Conservation (phyloP, 2,888 invertebrate genomes). For the Agrochola lota region DNA sequence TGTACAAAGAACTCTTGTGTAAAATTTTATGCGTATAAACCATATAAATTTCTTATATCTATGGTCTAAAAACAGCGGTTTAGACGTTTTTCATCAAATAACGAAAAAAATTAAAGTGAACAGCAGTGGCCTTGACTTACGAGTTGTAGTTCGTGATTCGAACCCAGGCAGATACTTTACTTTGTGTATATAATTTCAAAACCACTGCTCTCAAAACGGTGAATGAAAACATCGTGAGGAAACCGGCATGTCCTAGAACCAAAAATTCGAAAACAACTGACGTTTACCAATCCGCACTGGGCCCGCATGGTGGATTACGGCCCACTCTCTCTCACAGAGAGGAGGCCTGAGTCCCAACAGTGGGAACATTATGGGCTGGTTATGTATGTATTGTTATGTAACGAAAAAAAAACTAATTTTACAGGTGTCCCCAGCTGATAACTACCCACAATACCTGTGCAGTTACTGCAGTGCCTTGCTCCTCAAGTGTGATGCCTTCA, state of each 20-base stretch:
- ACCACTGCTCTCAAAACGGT: too few relatives aligned
- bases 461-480: slow-evolving; percentile 73
- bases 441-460: slow-evolving; percentile 74
- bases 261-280: too few relatives aligned
- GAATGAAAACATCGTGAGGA: not conserved
- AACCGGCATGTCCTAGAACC: not conserved
- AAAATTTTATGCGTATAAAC: too few relatives aligned
- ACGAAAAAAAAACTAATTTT: slow-evolving; percentile 23
- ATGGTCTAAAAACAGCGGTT: too few relatives aligned
- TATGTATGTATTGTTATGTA: not conserved
- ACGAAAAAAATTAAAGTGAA: too few relatives aligned
- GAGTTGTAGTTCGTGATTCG: too few relatives aligned
- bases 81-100: too few relatives aligned
- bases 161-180: too few relatives aligned
- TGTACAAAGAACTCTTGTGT: too few relatives aligned
- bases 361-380: not conserved
- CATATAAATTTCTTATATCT: too few relatives aligned
- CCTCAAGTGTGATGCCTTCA: slow-evolving; percentile 72
- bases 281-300: not conserved
- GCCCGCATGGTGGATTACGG: not conserved
- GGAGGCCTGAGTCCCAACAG: not conserved
- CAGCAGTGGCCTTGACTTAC: not conserved
- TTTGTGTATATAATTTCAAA: too few relatives aligned
- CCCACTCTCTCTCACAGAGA: not conserved
- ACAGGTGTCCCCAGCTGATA: slow-evolving; percentile 68